Percentiles rank a stretch among this genome's conserved stretches.
These are phyloP conservation scores for Conger conger DNA, from an alignment of 2,113 vertebrate species.

Conservation along the genomic window DNA sequence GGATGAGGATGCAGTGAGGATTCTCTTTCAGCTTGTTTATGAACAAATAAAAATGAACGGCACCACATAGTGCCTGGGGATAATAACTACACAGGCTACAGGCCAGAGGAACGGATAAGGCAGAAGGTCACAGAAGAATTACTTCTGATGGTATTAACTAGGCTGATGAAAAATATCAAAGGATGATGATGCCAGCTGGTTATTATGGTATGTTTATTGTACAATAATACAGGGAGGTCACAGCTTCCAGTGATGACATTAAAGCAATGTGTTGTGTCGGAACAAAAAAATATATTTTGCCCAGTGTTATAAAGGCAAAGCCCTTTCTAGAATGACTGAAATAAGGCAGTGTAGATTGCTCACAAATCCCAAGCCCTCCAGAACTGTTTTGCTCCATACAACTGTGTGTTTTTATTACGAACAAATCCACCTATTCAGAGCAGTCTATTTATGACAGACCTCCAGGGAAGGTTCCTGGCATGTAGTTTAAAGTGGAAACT, in stretches of 20 bases:
- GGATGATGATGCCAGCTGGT: too few species aligned
- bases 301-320: background rate
- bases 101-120: slow-evolving; percentile 10
- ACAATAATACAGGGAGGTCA: too few species aligned
- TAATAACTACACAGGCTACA: background rate
- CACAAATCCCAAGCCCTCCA: background rate
- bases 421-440: background rate
- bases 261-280: too few species aligned
- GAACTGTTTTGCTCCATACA: background rate
- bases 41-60: background rate
- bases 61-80: slow-evolving; percentile 14
- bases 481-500: background rate
- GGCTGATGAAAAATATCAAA: too few species aligned
- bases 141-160: too few species aligned
- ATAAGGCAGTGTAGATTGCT: background rate
- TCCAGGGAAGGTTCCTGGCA: background rate
- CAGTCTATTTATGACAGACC: background rate
- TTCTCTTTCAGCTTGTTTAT: too few species aligned
- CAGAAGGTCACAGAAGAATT: background rate
- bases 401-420: background rate
- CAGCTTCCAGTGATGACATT: too few species aligned
- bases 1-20: too few species aligned
- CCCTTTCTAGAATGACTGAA: background rate
- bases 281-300: background rate
- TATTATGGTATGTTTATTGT: too few species aligned